Evolutionary conservation across 92 coral and sea anemone species (phyloP).

Genomic region (Chrysogorgia sp.): DNA sequence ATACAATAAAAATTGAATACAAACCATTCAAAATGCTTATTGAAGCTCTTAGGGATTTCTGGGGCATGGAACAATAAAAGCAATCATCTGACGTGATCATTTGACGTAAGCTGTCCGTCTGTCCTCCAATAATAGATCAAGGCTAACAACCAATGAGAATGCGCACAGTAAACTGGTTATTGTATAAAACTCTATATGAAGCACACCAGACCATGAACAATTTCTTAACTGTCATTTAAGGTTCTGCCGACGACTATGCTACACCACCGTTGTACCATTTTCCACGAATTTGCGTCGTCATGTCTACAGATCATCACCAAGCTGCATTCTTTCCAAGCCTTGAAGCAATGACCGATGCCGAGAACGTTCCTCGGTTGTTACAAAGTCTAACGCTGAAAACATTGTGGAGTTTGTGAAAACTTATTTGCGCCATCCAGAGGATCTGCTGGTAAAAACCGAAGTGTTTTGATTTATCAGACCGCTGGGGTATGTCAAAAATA

Average conservation of each 20-base stretch:
- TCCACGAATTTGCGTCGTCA: conserved; percentile 90
- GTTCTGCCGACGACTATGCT: neutral
- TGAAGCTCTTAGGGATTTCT: no score
- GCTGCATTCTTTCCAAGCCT: conserved; percentile 93
- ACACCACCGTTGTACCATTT: conserved; percentile 77
- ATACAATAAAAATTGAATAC: no score
- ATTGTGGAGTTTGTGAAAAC: conserved; percentile 75
- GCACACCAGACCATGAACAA: no score
- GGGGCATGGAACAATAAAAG: no score
- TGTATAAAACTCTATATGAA: no score
- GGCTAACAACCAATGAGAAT: no score
- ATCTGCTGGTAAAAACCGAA: conserved; percentile 73
- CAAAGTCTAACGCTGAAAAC: conserved; percentile 73
- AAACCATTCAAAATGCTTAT: no score
- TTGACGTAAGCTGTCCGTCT: no score
- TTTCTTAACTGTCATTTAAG: neutral
- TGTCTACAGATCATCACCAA: conserved; percentile 81
- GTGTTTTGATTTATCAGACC: conserved; percentile 54
- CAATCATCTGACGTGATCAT: no score
- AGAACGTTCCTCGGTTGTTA: conserved; percentile 75
- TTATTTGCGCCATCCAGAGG: conserved; percentile 69
- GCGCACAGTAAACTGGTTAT: no score
- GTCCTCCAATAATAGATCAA: no score
- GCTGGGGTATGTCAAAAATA: neutral
- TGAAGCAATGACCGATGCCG: conserved; percentile 63